Evolutionary conservation across 1,140 invertebrate species (phyloP).

Genomic region (Cephus cinctus): DNA sequence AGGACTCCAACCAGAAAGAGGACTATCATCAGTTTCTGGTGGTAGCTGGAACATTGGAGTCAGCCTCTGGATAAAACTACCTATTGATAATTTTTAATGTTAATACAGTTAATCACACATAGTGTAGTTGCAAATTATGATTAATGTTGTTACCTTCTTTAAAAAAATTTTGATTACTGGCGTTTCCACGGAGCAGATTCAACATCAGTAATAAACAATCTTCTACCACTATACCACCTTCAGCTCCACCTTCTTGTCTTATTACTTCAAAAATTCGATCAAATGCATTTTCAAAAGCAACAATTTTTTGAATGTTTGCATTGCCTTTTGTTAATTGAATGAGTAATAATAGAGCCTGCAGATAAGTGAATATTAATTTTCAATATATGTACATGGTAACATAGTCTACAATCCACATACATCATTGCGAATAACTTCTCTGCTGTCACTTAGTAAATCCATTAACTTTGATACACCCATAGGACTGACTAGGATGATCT

Average conservation of each 20-base stretch:
- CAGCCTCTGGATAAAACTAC: slow-evolving; percentile 87
- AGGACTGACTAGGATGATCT: slow-evolving; percentile 90
- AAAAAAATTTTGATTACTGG: slow-evolving; percentile 98
- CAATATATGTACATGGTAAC: too few species aligned
- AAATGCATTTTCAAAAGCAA: slow-evolving; percentile 99
- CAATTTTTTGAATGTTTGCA: slow-evolving; percentile 98
- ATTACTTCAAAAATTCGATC: slow-evolving; percentile 95
- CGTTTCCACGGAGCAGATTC: slow-evolving; percentile 92
- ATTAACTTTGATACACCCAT: slow-evolving; percentile 98
- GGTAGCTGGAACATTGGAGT: slow-evolving; percentile 82
- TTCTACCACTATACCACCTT: slow-evolving; percentile 97
- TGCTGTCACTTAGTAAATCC: slow-evolving; percentile 89
- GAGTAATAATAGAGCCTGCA: slow-evolving; percentile 81
- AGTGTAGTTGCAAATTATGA: neutral
- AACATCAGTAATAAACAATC: slow-evolving; percentile 95
- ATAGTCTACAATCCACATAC: slow-evolving; percentile 61
- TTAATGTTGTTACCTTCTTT: slow-evolving; percentile 74
- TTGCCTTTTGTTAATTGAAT: slow-evolving; percentile 94
- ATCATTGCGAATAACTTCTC: slow-evolving; percentile 97
- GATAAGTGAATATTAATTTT: neutral
- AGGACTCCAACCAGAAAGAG: slow-evolving; percentile 74
- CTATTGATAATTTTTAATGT: slow-evolving; percentile 31
- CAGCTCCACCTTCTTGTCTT: slow-evolving; percentile 84
- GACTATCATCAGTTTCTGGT: slow-evolving; percentile 67
- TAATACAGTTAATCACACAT: slow-evolving; percentile 7